Evolutionary conservation across 92 coral and sea anemone species (phyloP), one percentile per base, ranked within the genome.

Genomic region (Epizoanthus stellaris): DNA sequence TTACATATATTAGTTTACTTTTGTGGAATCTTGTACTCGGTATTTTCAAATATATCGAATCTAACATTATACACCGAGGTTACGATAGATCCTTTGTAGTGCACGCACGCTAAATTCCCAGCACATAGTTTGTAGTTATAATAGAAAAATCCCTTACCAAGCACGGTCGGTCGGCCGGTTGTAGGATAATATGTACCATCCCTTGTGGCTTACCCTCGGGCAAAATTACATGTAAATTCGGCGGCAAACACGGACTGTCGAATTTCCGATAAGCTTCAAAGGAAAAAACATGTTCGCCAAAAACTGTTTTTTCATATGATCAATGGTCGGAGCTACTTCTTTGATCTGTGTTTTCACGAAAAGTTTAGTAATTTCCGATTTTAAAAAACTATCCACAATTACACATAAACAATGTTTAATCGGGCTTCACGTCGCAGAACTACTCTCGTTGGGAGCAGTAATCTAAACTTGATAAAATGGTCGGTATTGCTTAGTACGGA

Each of bases 151-250:
- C 25, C 67, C 15, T n/a, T 77, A 43, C 5, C 43, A 15, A 4
- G 12, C 49, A 14, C 73, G 73, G 36, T 64, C 67, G 21, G 70
- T 39, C 2, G 39, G 16, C 3, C 42, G 49, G 21, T 34, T 19
- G 14, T 25, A 13, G 73, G 36, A 38, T 68, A 14, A 19, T 4
- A 34, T 64, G 69, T 64, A 54, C 10, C 15, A 64, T 64, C 38
- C 69, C 39, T 64, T 21, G 14, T 64, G 69, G 69, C 69, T 38
- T 64, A 34, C 73, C 73, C 43, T 68, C 73, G 42, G 73, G 73
- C 73, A 19, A 68, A 68, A 17, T 4, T 13, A 38, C 39, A 39
- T 34, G 73, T 38, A 68, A 68, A 38, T 68, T 68, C 12, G 21
- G n/a, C 39, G 73, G 73, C 73, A 68, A 68, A 5, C 73, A 68